Evolutionary conservation across 2,797 vertebrate genomes (phyloP).

Genomic region (Hipposideros larvatus): DNA sequence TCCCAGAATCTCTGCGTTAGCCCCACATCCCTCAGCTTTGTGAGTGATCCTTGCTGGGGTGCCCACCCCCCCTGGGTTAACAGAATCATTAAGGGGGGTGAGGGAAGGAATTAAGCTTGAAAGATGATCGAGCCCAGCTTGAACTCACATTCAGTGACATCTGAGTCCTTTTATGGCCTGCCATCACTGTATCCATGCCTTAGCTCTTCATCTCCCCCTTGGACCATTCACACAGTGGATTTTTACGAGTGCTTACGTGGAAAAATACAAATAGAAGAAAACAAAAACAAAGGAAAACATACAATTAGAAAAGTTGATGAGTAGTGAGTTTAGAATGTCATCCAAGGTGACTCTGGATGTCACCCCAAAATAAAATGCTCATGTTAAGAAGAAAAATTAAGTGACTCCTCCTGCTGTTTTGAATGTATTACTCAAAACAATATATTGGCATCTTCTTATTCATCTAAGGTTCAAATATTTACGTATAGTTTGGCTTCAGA

Average conservation of each 20-base stretch:
- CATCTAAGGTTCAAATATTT: conserved; percentile 22
- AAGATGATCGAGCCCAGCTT: neutral
- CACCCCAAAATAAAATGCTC: neutral
- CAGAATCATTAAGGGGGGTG: neutral
- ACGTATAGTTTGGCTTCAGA: neutral
- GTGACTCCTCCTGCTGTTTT: neutral
- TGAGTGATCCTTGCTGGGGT: conserved; percentile 71
- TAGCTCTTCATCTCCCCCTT: neutral
- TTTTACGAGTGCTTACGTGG: neutral
- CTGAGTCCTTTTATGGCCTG: neutral
- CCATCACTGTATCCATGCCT: neutral
- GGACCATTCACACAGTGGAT: neutral
- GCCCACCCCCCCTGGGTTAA: neutral
- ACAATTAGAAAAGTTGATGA: neutral
- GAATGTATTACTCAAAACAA: neutral
- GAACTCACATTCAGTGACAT: neutral
- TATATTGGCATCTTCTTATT: neutral
- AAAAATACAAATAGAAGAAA: neutral
- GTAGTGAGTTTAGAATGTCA: neutral
- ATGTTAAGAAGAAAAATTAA: neutral
- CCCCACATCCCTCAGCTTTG: conserved; percentile 63
- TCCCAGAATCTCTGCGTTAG: conserved; percentile 63
- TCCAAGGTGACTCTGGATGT: neutral
- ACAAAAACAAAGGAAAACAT: neutral
- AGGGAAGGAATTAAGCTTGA: neutral